A percentile compares a stretch with the other conserved stretches of the same genome.
Evolutionary conservation across 2,113 vertebrate species (phyloP).

Genomic region (Psittacula cyanocephala): DNA sequence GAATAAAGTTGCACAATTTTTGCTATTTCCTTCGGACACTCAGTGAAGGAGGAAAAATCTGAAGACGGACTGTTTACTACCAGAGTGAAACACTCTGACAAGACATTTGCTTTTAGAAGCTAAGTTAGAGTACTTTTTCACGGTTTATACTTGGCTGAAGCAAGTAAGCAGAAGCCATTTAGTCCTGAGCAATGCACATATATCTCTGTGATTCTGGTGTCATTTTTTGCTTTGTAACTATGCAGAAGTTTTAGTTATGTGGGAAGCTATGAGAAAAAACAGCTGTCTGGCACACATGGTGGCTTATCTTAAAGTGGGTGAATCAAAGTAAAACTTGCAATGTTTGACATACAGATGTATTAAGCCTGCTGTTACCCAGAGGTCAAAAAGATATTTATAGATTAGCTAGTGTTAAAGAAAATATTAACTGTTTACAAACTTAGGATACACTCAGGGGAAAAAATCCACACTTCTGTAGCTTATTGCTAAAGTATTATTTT

Average conservation of each 20-base stretch:
- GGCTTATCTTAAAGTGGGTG: slow-evolving; percentile 34
- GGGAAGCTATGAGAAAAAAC: slow-evolving; percentile 47
- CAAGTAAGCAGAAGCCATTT: slow-evolving; percentile 44
- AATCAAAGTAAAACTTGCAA: slow-evolving; percentile 46
- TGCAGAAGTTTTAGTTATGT: slow-evolving; percentile 49
- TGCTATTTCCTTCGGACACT: background rate
- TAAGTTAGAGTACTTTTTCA: slow-evolving; percentile 1
- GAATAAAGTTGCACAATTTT: background rate
- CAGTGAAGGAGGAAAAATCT: background rate
- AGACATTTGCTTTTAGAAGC: slow-evolving; percentile 7
- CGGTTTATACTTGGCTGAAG: slow-evolving; percentile 21
- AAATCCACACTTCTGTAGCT: background rate
- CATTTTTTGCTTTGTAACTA: slow-evolving; percentile 33
- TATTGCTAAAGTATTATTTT: slow-evolving; percentile 4
- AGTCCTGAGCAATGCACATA: background rate
- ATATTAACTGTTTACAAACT: slow-evolving; percentile 25
- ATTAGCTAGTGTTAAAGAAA: slow-evolving; percentile 32
- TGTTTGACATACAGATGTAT: slow-evolving; percentile 40
- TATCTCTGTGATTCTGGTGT: slow-evolving; percentile 5
- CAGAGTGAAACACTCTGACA: background rate
- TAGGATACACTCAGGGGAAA: background rate
- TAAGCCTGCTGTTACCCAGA: slow-evolving; percentile 4
- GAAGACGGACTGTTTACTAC: background rate
- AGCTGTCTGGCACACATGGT: slow-evolving; percentile 43
- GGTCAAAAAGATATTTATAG: slow-evolving; percentile 50